phyloP scores from a whole-genome alignment of 2,113 vertebrate species.

The Nothoprocta pentlandii region DNA sequence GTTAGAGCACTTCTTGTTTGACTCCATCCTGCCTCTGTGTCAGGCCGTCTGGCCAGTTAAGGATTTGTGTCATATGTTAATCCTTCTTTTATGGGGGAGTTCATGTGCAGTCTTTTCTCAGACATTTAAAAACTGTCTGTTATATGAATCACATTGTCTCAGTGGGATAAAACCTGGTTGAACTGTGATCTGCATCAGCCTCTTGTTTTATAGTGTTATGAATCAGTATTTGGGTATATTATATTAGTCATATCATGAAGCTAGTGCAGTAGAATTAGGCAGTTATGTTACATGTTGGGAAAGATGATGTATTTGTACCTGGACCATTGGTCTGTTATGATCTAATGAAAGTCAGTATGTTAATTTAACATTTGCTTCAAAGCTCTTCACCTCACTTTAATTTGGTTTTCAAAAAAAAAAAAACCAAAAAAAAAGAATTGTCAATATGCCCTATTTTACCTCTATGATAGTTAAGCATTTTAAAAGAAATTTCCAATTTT shows the following conservation, averaged over 20 bases:
- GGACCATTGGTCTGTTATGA: not conserved
- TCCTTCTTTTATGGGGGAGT: conserved; percentile 7
- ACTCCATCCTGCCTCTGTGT: not conserved
- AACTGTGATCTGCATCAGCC: not conserved
- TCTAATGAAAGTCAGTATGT: not conserved
- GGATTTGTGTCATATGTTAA: conserved; percentile 10
- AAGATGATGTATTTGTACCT: not conserved
- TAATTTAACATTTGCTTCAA: not conserved
- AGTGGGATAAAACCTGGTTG: conserved; percentile 16
- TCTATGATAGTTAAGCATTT: not conserved
- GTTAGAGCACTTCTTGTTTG: conserved; percentile 11
- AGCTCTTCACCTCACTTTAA: not conserved
- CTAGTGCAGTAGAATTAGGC: not conserved
- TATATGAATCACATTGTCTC: conserved; percentile 40
- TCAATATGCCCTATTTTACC: not conserved
- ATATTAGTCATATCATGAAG: not conserved
- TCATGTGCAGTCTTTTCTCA: conserved; percentile 39
- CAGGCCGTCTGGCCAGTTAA: not conserved
- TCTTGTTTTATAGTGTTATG: conserved; percentile 23
- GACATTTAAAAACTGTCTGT: conserved; percentile 47
- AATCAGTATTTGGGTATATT: conserved; percentile 8
- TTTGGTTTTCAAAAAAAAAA: not conserved
- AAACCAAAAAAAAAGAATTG: too few relatives aligned
- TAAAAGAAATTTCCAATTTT: not conserved
- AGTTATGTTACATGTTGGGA: not conserved